A percentile compares a stretch with the other conserved stretches of the same genome.
Evolutionary conservation across 92 coral and sea anemone genomes (phyloP).

Genomic region (Phenganax marumi): DNA sequence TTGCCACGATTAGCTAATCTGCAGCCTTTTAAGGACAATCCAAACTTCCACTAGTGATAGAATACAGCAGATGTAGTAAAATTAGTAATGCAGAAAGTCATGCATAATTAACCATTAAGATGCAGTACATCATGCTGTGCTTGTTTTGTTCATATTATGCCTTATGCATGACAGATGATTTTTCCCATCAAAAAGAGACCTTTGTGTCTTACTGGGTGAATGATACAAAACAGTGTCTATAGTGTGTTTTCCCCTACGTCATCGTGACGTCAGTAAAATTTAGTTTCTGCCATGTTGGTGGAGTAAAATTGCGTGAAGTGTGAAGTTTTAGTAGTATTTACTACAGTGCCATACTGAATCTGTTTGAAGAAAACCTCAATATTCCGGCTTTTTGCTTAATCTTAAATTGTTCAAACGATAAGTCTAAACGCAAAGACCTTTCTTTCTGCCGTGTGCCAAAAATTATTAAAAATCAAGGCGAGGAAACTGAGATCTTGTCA

Average conservation of each 20-base stretch:
- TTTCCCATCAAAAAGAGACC: too few species aligned
- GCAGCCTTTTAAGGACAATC: neutral
- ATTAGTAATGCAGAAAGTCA: too few species aligned
- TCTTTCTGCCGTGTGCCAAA: slow-evolving; percentile 58
- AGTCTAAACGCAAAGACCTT: slow-evolving; percentile 40
- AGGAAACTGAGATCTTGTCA: slow-evolving; percentile 54
- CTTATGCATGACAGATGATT: too few species aligned
- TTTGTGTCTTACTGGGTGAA: too few species aligned
- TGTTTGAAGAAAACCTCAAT: slow-evolving; percentile 19
- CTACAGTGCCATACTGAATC: too few species aligned
- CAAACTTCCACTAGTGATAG: slow-evolving; percentile 21
- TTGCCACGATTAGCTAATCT: slow-evolving; percentile 47
- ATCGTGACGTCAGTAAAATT: slow-evolving; percentile 35
- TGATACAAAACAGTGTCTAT: too few species aligned
- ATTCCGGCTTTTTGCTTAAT: slow-evolving; percentile 47
- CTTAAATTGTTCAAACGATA: slow-evolving; percentile 42
- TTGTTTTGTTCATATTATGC: too few species aligned
- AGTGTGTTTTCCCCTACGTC: slow-evolving; percentile 40
- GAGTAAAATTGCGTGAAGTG: too few species aligned
- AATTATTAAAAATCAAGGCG: slow-evolving; percentile 60
- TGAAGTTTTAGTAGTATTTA: too few species aligned
- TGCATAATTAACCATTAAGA: too few species aligned
- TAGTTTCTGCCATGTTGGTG: slow-evolving; percentile 47
- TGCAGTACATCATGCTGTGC: too few species aligned
- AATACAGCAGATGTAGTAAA: too few species aligned